Evolutionary conservation across 2,888 invertebrate genomes (phyloP), one percentile per base, ranked within the genome.

Genomic region (Hermaeophaga mercurialis): DNA sequence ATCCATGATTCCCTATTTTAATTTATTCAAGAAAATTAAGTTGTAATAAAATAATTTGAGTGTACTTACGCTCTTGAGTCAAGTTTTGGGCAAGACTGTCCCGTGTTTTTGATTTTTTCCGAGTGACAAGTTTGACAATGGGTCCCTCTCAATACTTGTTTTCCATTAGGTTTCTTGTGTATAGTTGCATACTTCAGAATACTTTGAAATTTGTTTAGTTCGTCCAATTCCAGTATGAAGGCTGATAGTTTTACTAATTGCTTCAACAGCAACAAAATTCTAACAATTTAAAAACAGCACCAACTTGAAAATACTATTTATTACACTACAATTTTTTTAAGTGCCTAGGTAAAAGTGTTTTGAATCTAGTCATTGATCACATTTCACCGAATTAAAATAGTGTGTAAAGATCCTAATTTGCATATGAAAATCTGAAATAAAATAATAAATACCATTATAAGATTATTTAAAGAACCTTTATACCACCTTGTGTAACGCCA

Each of bases 81-180:
- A 64, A 78, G 77, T 69, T 76, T 77, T 54, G 78, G 78, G 75
- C 78, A 78, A 60, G 77, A 70, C 60, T 78, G 78, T 76, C 78
- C 78, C 78, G 78, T 78, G 67, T 67, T 76, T 76, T 70, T 72
- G 64, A 66, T 67, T 58, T 70, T 72, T 61, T 69, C 68, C n/a
- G 71, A 72, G 68, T 75, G 69, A 59, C 75, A 75, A 59, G 72
- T 71, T 57, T 67, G 68, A 67, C 73, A 74, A 56, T 71, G 66
- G 46, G 66, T 65, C 33, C 68, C 68, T 56, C 69, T 74, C 64
- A 74, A 61, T 62, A 69, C 48, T 54, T 65, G 61, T 46, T 62
- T 59, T 56, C 64, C 65, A 59, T 65, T 61, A 43, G 59, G 46
- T 48, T 62, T 66, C 45, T 58, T 64, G n/a, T 56, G 54, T 18